phyloP scores from a whole-genome alignment of 2,888 invertebrate species.

The Anorthoa munda region DNA sequence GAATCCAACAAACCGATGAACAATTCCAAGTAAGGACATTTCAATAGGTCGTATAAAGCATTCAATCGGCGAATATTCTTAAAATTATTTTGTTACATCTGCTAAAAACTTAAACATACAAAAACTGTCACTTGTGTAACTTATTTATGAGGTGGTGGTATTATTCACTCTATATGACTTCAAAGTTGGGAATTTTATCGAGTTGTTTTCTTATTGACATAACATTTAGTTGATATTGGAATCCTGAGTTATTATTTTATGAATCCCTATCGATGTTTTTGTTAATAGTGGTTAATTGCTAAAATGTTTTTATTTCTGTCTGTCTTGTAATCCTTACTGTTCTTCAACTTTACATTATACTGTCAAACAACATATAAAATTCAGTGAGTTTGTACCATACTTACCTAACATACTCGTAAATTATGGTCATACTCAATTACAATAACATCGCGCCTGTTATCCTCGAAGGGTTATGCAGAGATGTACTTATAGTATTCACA shows the following conservation, averaged over 20 bases:
- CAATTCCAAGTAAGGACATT: no score
- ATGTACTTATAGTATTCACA: no score
- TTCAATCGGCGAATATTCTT: no score
- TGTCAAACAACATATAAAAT: no score
- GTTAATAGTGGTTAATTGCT: neutral
- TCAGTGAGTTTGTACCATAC: no score
- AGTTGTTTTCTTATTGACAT: constrained; percentile 57
- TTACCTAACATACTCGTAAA: no score
- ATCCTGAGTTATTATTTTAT: constrained; percentile 14
- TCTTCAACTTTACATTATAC: no score
- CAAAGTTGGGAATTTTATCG: constrained; percentile 34
- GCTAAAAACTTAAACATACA: neutral
- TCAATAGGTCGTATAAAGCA: no score
- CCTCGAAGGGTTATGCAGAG: no score
- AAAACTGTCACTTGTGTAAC: neutral
- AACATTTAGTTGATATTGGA: constrained; percentile 57
- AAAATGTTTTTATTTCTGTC: neutral
- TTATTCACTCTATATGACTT: constrained; percentile 56
- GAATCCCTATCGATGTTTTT: neutral
- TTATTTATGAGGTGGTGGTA: constrained; percentile 29
- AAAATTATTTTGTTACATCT: neutral
- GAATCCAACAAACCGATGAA: no score
- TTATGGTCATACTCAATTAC: no score
- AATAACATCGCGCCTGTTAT: no score
- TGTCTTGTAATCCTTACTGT: fast-evolving